phyloP scores from a whole-genome alignment of 2,113 vertebrate species.

The Pantherophis guttatus region DNA sequence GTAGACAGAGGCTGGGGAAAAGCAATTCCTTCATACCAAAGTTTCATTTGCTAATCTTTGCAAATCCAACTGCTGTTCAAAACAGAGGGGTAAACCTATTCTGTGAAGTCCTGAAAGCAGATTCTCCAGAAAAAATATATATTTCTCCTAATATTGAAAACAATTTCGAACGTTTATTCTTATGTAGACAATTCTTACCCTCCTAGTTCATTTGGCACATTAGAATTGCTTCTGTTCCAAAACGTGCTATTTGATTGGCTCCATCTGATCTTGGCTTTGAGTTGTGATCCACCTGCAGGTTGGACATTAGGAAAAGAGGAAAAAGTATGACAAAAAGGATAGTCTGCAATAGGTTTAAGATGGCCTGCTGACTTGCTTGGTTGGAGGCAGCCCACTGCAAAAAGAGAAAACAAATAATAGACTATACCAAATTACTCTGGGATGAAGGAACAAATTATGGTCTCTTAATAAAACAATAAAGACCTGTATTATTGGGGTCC shows the following conservation, averaged over 20 bases:
- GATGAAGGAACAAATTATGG: neutral
- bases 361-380: neutral
- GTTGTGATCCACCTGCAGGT: neutral
- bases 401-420: neutral
- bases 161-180: neutral
- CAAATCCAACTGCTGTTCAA: neutral
- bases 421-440: neutral
- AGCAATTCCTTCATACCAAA: neutral
- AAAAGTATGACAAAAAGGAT: neutral
- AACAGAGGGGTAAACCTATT: neutral
- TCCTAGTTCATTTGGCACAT: neutral
- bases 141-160: neutral
- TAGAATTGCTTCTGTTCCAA: neutral
- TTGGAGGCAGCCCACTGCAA: neutral
- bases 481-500: neutral
- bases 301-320: neutral
- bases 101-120: neutral
- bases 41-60: neutral
- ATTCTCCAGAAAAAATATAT: neutral
- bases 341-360: neutral
- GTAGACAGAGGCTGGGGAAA: neutral
- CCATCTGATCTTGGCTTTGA: neutral
- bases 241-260: neutral
- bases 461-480: neutral
- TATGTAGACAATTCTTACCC: neutral